phyloP scores from a whole-genome alignment of 2,113 vertebrate species.

The Notarius lentiginosus region DNA sequence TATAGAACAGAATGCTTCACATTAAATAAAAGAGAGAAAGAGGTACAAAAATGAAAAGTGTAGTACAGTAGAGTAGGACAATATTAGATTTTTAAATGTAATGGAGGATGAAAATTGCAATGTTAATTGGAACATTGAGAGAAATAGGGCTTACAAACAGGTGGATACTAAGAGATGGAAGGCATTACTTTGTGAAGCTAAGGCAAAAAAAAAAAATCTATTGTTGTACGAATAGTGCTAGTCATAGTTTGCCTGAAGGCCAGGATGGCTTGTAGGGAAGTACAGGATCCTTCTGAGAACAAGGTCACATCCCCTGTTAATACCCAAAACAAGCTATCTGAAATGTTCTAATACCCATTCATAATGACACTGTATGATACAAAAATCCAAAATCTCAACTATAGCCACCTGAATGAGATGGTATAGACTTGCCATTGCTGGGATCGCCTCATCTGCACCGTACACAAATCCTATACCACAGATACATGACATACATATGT shows the following conservation, averaged over 20 bases:
- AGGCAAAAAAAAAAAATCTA: not conserved
- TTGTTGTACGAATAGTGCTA: not conserved
- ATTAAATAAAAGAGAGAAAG: not conserved
- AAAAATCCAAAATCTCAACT: not conserved
- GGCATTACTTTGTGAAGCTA: constrained; percentile 28
- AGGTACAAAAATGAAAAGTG: not conserved
- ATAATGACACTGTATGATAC: not conserved
- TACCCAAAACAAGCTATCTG: not conserved
- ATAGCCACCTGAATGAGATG: not conserved
- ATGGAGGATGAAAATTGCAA: not conserved
- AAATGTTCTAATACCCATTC: not conserved
- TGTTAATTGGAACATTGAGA: not conserved
- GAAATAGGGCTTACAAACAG: not conserved
- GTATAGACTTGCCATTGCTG: not conserved
- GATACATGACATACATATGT: not conserved
- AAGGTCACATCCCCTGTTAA: not conserved
- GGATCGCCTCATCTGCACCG: not conserved
- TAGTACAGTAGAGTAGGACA: not conserved
- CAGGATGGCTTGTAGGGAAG: not conserved
- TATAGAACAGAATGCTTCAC: constrained; percentile 31
- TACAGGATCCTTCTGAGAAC: not conserved
- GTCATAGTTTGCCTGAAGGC: not conserved
- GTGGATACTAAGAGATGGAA: not conserved
- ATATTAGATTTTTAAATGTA: not conserved
- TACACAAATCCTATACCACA: not conserved